Base-by-base conservation (phyloP, 1,140 invertebrate species). In the Leptoteleia sp. region DNA sequence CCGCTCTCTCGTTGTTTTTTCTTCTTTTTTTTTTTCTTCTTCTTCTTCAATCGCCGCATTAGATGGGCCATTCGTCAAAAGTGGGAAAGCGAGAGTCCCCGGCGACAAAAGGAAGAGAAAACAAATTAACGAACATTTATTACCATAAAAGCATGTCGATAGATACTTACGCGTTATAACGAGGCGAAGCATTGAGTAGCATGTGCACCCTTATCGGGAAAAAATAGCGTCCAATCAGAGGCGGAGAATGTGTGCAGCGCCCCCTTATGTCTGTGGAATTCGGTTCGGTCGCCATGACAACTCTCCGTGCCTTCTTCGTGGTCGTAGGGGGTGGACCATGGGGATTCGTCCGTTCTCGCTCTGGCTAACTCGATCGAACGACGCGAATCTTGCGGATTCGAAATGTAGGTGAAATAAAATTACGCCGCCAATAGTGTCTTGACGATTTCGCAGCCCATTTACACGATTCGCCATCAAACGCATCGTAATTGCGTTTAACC, bases 151-250 rank as follows among this genome's bases (percentile, higher is more conserved):
- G 33, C 13, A 9, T 33, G 0, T 29, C 29, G 29, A 45, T 52
- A 54, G 35, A 11, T n/a, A 47, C 61, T 42, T 55, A 52, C 54
- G 29, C 35, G 45, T 16, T 15, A 38, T 71, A 70, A 76, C 65
- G 78, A 76, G 57, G 64, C 71, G 33, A 78, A 73, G 73, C 64
- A 52, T 65, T 72, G 71, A 79, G 80, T 82, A 71, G 77, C 84
- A 82, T 82, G 81, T 84, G 83, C 82, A 80, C 82, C 85, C 86
- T 87, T 87, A 86, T 86, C 84, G n/a, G 86, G 81, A 84, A 88
- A 87, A 86, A 88, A 87, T 87, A 85, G 84, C 84, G 85, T 75
- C 87, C 87, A 89, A 89, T 89, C 87, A 86, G 85, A 83, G 81
- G 50, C 84, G 81, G 79, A 78, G 79, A 76, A 82, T 79, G 83